Evolutionary conservation across 2,113 vertebrate species (phyloP), one percentile per base, ranked within the genome.

Genomic region (Pelmatolapia mariae): DNA sequence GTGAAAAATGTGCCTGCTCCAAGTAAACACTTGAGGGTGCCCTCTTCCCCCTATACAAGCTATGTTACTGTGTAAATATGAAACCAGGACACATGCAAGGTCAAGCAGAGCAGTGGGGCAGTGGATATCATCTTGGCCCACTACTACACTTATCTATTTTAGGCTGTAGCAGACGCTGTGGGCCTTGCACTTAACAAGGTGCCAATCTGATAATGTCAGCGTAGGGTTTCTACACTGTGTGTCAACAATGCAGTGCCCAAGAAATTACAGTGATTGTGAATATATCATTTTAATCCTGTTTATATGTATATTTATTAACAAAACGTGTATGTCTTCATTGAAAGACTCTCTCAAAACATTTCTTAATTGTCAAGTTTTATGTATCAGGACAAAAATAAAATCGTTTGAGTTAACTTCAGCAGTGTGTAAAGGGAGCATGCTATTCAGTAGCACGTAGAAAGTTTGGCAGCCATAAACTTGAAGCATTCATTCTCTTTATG

Each of bases 141-240:
- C 29, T 7, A 8, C 40, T n/a, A 82, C 31, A 57, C 22, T 15
- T 52, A 5, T 47, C 91, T 88, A 89, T 83, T 88, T 91, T 78
- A 83, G 85, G 83, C 33, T 36, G 53, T 15, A 24, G 76, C 53
- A 68, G 84, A 13, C 10, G 15, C 38, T 8, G 5, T 2, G 8
- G 10, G 36, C 6, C 10, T 61, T 13, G 24, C 19, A 50, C 6
- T 29, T 50, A 12, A 24, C 10, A 5, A 86, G 53, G 40, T 52
- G 76, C 26, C 82, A 89, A 57, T 36, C 22, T 68, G 54, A 68
- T 73, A 81, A 91, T 84, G 76, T 89, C 80, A 90, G 38, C 89
- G 86, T 18, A 8, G 13, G n/a, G 8, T 36, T 36, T 82, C 73
- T 79, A 47, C 7, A 76, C 15, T 2, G 12, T 4, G 16, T 22